Conservation (phyloP, 2,113 vertebrate genomes). For the Genyomyrus donnyi region DNA sequence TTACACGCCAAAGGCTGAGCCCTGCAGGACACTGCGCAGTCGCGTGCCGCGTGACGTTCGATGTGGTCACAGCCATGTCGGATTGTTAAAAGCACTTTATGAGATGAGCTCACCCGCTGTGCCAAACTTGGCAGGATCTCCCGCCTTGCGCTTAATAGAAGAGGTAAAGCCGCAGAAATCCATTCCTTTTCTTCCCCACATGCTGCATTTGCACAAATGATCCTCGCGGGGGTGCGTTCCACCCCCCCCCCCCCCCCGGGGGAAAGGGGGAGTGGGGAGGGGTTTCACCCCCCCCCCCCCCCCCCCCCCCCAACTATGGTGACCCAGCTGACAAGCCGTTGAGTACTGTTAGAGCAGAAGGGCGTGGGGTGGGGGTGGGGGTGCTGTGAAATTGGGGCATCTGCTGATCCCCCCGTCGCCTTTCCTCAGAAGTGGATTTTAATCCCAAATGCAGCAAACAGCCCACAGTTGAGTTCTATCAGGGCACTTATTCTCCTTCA, state of each 20-base stretch:
- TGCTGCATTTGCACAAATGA: not conserved
- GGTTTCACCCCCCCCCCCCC: not conserved
- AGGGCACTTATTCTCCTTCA: not conserved
- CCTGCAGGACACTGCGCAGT: not conserved
- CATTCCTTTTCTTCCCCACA: not conserved
- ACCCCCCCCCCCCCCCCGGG: not conserved
- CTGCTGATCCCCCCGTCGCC: not conserved
- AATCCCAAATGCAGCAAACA: conserved; percentile 1
- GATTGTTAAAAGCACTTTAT: not conserved
- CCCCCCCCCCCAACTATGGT: not conserved
- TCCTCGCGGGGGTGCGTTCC: not conserved
- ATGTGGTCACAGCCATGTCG: not conserved
- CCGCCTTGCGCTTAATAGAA: not conserved
- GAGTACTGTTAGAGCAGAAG: not conserved
- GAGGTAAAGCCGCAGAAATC: not conserved
- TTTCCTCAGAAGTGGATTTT: not conserved
- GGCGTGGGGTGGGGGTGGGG: not conserved
- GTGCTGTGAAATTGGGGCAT: not conserved
- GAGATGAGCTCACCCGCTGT: not conserved
- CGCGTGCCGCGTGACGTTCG: not conserved
- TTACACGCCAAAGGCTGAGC: not conserved
- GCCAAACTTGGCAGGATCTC: not conserved
- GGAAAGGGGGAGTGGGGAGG: no score
- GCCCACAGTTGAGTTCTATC: not conserved
- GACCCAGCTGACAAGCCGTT: not conserved